These are phyloP conservation scores for Mamestra configurata DNA, from an alignment of 1,140 invertebrate genomes.

Conservation along the genomic window DNA sequence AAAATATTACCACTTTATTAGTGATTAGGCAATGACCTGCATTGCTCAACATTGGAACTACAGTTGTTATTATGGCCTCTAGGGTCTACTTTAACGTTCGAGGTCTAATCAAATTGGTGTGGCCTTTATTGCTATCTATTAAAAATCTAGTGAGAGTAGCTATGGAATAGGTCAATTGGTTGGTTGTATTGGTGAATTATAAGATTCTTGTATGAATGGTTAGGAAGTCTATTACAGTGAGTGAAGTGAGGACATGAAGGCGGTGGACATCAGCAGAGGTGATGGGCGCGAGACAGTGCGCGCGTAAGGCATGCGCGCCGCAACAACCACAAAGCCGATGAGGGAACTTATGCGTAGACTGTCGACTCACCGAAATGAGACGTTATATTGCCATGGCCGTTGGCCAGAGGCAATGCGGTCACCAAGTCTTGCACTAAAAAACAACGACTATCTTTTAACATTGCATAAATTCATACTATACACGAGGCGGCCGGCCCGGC, in stretches of 20 bases:
- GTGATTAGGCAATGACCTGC: constrained; percentile 40
- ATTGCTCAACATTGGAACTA: constrained; percentile 38
- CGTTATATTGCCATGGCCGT: constrained; percentile 87
- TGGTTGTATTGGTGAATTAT: constrained; percentile 27
- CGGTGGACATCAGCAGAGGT: constrained; percentile 65
- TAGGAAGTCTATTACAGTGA: neutral
- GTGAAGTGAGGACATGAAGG: constrained; percentile 10
- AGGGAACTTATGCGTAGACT: constrained; percentile 76
- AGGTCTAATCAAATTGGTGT: constrained; percentile 42
- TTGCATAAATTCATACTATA: constrained; percentile 68
- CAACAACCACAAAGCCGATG: constrained; percentile 86
- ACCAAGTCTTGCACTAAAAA: constrained; percentile 89
- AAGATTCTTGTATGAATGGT: constrained; percentile 46
- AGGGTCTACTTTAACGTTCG: constrained; percentile 36
- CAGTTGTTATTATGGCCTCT: constrained; percentile 37
- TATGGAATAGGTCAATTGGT: constrained; percentile 12
- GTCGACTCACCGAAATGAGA: constrained; percentile 88
- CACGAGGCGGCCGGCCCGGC: constrained; percentile 60
- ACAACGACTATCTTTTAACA: constrained; percentile 87
- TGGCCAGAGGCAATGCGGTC: constrained; percentile 88
- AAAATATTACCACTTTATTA: constrained; percentile 11
- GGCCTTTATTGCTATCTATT: constrained; percentile 32
- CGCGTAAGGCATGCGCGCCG: constrained; percentile 82
- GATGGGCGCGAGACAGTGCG: constrained; percentile 75
- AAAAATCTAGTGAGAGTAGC: constrained; percentile 41